A percentile compares a stretch with the other conserved stretches of the same genome.
These are phyloP conservation scores for Holocentrus rufus DNA, from an alignment of 2,797 vertebrate genomes.

Conservation along the genomic window DNA sequence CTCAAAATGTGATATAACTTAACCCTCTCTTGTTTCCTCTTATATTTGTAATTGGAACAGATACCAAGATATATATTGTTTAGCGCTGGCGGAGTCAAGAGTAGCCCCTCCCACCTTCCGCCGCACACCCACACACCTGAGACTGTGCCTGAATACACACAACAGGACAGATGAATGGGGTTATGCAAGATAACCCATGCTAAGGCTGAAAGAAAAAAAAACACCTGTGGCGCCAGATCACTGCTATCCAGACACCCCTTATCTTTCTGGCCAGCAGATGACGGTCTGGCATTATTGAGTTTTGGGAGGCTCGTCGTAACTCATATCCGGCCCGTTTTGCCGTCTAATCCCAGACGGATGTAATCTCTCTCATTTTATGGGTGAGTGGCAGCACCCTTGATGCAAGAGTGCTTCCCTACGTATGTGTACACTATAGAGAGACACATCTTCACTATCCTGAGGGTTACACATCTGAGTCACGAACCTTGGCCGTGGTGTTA, in stretches of 20 bases:
- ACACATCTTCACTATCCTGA: slow-evolving; percentile 27
- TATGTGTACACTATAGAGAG: slow-evolving; percentile 47
- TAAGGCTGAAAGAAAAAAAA: slow-evolving; percentile 21
- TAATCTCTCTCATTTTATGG: slow-evolving; percentile 79
- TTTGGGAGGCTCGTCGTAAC: slow-evolving; percentile 56
- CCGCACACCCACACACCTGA: background rate
- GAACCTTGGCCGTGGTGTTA: slow-evolving; percentile 63
- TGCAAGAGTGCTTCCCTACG: slow-evolving; percentile 46
- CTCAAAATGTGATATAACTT: background rate
- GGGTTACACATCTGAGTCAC: slow-evolving; percentile 59
- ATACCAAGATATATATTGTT: no score
- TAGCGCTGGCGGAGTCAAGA: background rate
- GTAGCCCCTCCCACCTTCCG: no score
- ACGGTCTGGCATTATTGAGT: slow-evolving; percentile 74
- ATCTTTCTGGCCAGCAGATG: slow-evolving; percentile 70
- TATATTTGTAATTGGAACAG: background rate
- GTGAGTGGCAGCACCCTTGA: slow-evolving; percentile 65
- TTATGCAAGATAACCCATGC: slow-evolving; percentile 63
- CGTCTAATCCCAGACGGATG: slow-evolving; percentile 67
- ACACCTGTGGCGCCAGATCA: slow-evolving; percentile 65
- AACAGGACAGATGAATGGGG: slow-evolving; percentile 54
- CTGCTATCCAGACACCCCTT: slow-evolving; percentile 63
- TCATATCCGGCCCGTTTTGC: slow-evolving; percentile 75
- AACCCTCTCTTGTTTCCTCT: slow-evolving; percentile 17
- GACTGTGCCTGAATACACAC: slow-evolving; percentile 52